Evolutionary conservation across 2,888 invertebrate genomes (phyloP).

Genomic region (Nesidiocoris tenuis): DNA sequence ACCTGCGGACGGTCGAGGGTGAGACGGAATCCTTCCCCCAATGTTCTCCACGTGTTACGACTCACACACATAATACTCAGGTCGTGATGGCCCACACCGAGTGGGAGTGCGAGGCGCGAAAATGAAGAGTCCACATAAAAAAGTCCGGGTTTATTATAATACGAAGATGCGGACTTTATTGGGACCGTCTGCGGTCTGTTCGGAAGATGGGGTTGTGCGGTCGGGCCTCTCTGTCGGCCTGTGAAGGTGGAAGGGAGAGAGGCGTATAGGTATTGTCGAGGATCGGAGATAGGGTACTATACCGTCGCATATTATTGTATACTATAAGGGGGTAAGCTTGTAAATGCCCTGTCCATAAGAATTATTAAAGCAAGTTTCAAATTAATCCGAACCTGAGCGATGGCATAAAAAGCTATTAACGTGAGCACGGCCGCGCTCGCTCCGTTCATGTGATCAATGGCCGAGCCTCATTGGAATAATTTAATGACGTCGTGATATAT

Average conservation of each 20-base stretch:
- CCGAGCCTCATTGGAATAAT: constrained; percentile 50
- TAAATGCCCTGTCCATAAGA: constrained; percentile 51
- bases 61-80: background rate
- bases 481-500: constrained; percentile 51
- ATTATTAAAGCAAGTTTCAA: constrained; percentile 51
- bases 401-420: constrained; percentile 51
- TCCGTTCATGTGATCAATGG: constrained; percentile 47
- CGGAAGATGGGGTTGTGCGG: constrained; percentile 25
- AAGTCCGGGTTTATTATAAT: constrained; percentile 36
- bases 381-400: constrained; percentile 50
- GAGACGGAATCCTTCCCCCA: background rate
- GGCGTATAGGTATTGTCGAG: background rate
- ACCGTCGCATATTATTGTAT: background rate
- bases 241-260: background rate
- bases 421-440: constrained; percentile 41
- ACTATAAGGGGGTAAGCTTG: constrained; percentile 44
- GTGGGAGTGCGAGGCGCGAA: constrained; percentile 29
- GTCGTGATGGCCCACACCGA: background rate
- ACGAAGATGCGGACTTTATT: constrained; percentile 46
- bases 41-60: background rate
- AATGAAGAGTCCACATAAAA: constrained; percentile 43
- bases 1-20: background rate
- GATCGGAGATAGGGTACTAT: background rate
- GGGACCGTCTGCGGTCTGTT: constrained; percentile 29
- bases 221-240: background rate